Evolutionary conservation across 2,113 vertebrate species (phyloP).

Genomic region (Cottus gobio): DNA sequence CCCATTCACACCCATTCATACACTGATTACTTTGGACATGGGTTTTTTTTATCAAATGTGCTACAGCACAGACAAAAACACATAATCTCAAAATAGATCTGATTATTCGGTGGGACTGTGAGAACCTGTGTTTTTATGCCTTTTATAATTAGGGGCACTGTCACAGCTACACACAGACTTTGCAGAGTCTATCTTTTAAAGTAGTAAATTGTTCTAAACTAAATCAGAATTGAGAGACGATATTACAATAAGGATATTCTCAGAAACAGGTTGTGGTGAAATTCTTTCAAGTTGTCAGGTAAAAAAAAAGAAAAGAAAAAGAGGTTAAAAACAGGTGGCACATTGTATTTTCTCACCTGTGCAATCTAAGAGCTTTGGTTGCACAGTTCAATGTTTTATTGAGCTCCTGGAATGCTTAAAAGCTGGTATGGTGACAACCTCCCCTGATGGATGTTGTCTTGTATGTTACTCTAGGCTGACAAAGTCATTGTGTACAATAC

Average conservation of each 20-base stretch:
- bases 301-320: not conserved
- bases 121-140: not conserved
- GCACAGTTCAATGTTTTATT: slow-evolving; percentile 14
- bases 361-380: not conserved
- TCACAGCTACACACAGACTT: not conserved
- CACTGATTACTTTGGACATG: no score
- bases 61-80: not conserved
- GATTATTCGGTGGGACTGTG: not conserved
- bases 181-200: not conserved
- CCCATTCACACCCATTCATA: no score
- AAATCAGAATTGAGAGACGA: not conserved
- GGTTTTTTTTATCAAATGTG: no score
- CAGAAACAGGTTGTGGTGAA: not conserved
- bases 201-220: not conserved
- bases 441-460: not conserved
- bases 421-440: not conserved
- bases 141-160: not conserved
- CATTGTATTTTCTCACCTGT: slow-evolving; percentile 6
- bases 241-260: not conserved
- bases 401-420: slow-evolving; percentile 12
- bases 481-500: not conserved
- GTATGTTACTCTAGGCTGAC: not conserved
- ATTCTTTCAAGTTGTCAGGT: not conserved
- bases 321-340: not conserved
- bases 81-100: not conserved